Base-by-base conservation (phyloP, 2,888 invertebrate species). In the Diarsia rubi region DNA sequence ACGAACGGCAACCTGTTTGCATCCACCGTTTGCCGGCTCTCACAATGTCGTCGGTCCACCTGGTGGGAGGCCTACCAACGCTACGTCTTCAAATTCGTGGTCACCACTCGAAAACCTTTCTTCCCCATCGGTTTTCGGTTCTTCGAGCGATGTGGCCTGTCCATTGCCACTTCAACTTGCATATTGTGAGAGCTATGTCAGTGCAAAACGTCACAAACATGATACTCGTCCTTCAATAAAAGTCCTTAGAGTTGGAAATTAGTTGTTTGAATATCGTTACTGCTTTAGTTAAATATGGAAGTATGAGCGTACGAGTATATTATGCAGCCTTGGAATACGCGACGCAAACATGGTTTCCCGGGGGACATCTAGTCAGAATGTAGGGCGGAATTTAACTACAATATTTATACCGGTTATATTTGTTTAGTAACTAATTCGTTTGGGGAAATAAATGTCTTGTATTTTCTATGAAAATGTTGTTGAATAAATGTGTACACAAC, bases 211-310 rank as follows among this genome's bases (percentile, higher is more conserved):
- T 59, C n/a, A 64, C 9, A 59, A 44, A 24, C 14, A 16, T n/a
- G n/a, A n/a, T n/a, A n/a, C n/a, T n/a, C n/a, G n/a, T n/a, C n/a
- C n/a, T n/a, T n/a, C n/a, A 52, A 31, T n/a, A 0, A 45, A 9
- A 63, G 54, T 65, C 62, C 67, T 57, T 31, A 24, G 24, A 45
- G 42, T 31, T 12, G 24, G 44, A 65, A 73, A 49, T 16, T 3
- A 75, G 14, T 69, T 82, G 71, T 84, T 81, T 81, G 69, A 52
- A 64, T 75, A 75, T 84, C 62, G 21, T 81, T 84, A 84, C 49
- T 49, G 62, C 31, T 69, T 63, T 21, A 59, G 0, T 14, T 54
- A 60, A 37, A 75, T 45, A 67, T 21, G n/a, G 31, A 72, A 66
- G 57, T 64, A 14, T 59, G 19, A n/a, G 42, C 44, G 9, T 45